Evolutionary conservation across 2,888 invertebrate species (phyloP).

Genomic region (Drosophila nigricruria): DNA sequence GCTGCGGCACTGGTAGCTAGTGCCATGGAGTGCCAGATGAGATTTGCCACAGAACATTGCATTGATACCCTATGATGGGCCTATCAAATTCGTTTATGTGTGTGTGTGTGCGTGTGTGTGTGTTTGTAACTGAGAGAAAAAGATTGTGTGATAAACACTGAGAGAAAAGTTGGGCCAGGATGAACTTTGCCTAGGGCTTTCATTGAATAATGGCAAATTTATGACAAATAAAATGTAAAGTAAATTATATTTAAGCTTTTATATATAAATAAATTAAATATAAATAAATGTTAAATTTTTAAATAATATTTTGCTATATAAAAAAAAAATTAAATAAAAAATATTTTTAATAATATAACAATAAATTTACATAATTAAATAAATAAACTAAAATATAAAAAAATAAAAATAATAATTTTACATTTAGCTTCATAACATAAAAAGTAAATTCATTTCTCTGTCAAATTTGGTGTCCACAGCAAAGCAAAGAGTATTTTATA

Average conservation of each 20-base stretch:
- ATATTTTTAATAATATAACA: neutral
- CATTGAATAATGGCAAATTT: too few species aligned
- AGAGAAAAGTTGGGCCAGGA: neutral
- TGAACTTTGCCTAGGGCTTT: too few species aligned
- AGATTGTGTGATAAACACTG: slow-evolving; percentile 40
- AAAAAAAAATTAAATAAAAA: neutral
- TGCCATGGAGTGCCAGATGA: slow-evolving; percentile 33
- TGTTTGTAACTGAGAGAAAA: slow-evolving; percentile 45
- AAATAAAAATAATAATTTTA: too few species aligned
- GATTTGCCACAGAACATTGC: slow-evolving; percentile 6
- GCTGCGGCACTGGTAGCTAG: slow-evolving; percentile 37
- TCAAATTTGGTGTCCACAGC: neutral
- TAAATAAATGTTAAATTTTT: neutral
- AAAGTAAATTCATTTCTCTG: too few species aligned
- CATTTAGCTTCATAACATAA: too few species aligned
- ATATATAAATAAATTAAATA: neutral
- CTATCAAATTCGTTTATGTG: slow-evolving; percentile 11
- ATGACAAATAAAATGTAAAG: neutral
- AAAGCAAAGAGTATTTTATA: neutral
- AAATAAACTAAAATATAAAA: neutral
- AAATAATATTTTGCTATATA: neutral
- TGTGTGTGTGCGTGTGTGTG: too few species aligned
- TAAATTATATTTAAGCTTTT: too few species aligned
- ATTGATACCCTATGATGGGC: slow-evolving; percentile 25
- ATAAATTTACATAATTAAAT: neutral